Conservation (phyloP, 2,797 vertebrate species). For the Gymnodraco acuticeps region DNA sequence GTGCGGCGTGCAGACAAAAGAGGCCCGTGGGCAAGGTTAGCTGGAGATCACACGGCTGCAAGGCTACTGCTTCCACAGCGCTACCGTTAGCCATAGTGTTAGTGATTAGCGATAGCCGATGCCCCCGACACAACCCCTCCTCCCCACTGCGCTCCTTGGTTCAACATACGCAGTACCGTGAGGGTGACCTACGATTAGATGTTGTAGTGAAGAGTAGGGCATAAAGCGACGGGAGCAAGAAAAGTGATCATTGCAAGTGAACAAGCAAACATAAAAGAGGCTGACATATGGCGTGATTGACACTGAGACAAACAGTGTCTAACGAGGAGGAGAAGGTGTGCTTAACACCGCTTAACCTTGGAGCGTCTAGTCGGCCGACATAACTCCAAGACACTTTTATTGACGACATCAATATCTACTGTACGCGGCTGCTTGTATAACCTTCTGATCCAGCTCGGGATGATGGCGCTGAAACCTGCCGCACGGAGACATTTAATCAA, state of each 20-base stretch:
- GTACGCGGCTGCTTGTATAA: conserved; percentile 64
- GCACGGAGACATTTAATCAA: conserved; percentile 68
- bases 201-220: conserved; percentile 33
- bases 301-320: conserved; percentile 77
- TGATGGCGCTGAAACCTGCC: conserved; percentile 62
- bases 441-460: conserved; percentile 73
- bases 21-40: conserved; percentile 99
- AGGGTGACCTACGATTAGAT: conserved; percentile 81
- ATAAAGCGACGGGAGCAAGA: conserved; percentile 36
- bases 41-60: conserved; percentile 89
- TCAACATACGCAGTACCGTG: conserved; percentile 68
- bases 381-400: conserved; percentile 80
- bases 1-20: conserved; percentile 90
- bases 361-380: conserved; percentile 65
- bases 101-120: conserved; percentile 77
- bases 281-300: conserved; percentile 73
- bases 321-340: conserved; percentile 70
- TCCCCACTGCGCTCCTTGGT: conserved; percentile 71
- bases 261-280: conserved; percentile 74
- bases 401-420: conserved; percentile 80
- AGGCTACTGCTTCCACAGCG: conserved; percentile 74
- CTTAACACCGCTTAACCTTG: conserved; percentile 84
- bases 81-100: conserved; percentile 70
- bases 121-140: conserved; percentile 46
- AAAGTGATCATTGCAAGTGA: conserved; percentile 66